phyloP scores from a whole-genome alignment of 2,797 vertebrate species.

The Mareca strepera region DNA sequence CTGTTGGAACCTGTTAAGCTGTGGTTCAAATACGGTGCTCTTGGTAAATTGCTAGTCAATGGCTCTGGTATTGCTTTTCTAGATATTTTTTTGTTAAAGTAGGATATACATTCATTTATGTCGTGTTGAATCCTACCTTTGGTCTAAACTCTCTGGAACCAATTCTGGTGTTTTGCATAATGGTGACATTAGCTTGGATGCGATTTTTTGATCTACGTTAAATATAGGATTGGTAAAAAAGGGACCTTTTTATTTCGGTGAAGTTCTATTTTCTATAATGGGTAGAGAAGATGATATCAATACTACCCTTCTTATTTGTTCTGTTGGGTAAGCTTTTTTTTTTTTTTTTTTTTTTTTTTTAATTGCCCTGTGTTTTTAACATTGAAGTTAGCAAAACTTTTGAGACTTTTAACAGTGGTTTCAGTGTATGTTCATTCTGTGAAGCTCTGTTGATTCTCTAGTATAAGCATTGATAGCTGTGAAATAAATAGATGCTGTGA shows the following conservation, averaged over 20 bases:
- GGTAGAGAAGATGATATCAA: background rate
- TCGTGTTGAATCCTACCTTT: fast-evolving
- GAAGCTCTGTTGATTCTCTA: background rate
- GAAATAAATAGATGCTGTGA: background rate
- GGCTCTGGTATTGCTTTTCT: background rate
- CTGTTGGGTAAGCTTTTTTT: background rate
- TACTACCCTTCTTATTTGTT: background rate
- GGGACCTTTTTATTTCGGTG: background rate
- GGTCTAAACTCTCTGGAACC: background rate
- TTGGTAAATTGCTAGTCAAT: background rate
- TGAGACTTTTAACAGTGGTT: background rate
- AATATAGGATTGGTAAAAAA: background rate
- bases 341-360: background rate
- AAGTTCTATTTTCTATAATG: background rate
- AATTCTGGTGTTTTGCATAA: background rate
- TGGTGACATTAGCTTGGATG: fast-evolving
- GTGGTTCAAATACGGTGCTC: background rate
- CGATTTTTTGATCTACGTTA: background rate
- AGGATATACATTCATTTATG: background rate
- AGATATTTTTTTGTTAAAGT: background rate
- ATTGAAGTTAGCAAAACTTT: background rate
- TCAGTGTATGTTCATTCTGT: fast-evolving
- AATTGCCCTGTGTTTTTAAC: background rate
- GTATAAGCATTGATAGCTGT: background rate
- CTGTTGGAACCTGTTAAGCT: background rate